Evolutionary conservation across 2,113 vertebrate species (phyloP).

Genomic region (Callaeas wilsoni): DNA sequence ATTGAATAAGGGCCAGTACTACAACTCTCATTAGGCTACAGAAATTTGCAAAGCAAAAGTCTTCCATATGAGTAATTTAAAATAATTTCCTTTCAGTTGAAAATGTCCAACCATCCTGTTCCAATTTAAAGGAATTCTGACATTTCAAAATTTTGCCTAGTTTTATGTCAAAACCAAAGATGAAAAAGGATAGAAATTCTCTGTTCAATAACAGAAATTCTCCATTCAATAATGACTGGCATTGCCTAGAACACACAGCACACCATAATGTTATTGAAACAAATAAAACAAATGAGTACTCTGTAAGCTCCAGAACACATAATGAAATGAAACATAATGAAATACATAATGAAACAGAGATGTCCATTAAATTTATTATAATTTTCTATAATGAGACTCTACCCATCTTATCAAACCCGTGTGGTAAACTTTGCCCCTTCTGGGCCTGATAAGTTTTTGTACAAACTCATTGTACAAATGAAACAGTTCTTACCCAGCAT

Average conservation of each 20-base stretch:
- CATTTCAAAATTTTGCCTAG: background rate
- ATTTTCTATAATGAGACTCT: background rate
- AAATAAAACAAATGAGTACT: background rate
- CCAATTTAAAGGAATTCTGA: background rate
- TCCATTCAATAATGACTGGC: background rate
- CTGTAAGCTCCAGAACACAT: background rate
- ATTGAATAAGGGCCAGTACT: rapidly evolving
- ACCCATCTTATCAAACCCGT: background rate
- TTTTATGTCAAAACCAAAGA: background rate
- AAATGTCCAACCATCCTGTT: background rate
- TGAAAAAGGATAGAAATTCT: background rate
- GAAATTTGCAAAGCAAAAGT: background rate
- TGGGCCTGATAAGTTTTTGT: background rate
- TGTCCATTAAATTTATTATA: background rate
- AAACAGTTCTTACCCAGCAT: background rate
- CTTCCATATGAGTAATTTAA: background rate
- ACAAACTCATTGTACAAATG: background rate
- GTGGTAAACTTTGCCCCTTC: background rate
- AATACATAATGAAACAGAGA: background rate
- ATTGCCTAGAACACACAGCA: background rate
- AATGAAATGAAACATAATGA: background rate
- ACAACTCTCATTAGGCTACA: background rate
- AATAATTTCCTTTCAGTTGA: background rate
- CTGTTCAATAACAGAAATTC: background rate
- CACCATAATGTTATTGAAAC: background rate